phyloP scores from a whole-genome alignment of 2,888 invertebrate species.

The Cerceris ruficornis region DNA sequence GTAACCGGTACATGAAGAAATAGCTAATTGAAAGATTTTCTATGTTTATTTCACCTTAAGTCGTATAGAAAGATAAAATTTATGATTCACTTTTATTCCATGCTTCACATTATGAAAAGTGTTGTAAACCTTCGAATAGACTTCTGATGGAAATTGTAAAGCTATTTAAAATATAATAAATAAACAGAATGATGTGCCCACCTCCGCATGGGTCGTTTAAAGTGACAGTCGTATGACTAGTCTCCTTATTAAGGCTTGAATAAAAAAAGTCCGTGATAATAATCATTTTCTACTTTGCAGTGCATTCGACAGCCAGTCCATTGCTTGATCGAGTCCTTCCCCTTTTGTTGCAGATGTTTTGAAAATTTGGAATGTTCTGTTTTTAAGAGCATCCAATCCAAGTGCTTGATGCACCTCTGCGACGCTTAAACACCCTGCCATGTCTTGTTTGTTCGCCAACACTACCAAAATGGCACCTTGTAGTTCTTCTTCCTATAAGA shows the following conservation, averaged over 20 bases:
- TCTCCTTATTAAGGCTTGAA: constrained; percentile 70
- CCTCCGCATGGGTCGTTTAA: constrained; percentile 42
- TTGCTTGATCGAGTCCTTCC: constrained; percentile 98
- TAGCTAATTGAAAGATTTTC: constrained; percentile 31
- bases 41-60: constrained; percentile 40
- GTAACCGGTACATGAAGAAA: constrained; percentile 18
- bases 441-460: constrained; percentile 99
- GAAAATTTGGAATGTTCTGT: constrained; percentile 99
- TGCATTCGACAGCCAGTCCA: constrained; percentile 99
- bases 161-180: constrained; percentile 67
- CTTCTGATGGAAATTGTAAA: constrained; percentile 52
- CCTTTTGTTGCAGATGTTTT: constrained; percentile 99
- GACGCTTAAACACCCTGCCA: constrained; percentile 98
- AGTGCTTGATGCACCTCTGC: constrained; percentile 98
- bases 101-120: constrained; percentile 53
- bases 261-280: constrained; percentile 56
- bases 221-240: constrained; percentile 75
- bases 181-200: constrained; percentile 57
- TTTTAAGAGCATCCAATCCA: constrained; percentile 96
- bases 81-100: constrained; percentile 41
- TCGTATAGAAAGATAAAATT: constrained; percentile 56
- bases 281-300: constrained; percentile 92
- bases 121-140: constrained; percentile 41
- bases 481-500: constrained; percentile 95
- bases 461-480: constrained; percentile 97